A percentile compares a stretch with the other conserved stretches of the same genome.
phyloP scores from a whole-genome alignment of 2,797 vertebrate genomes.

The Mareca penelope region DNA sequence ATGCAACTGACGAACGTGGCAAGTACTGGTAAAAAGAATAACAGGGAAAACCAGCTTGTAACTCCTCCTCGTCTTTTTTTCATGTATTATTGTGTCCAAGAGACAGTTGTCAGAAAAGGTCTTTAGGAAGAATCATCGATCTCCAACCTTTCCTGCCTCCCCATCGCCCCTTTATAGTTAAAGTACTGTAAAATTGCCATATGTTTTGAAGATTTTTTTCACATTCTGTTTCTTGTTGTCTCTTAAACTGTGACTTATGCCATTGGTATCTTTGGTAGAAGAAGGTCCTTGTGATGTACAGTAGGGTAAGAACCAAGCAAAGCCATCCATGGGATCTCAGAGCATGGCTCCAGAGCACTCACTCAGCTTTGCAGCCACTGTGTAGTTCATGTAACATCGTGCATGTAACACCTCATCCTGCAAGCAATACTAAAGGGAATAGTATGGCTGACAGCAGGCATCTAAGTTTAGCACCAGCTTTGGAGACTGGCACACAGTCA shows the following conservation, averaged over 20 bases:
- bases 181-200: not conserved
- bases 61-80: not conserved
- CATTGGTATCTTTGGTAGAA: not conserved
- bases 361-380: not conserved
- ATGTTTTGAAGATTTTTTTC: not conserved
- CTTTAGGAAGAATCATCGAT: not conserved
- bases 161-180: not conserved
- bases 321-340: not conserved
- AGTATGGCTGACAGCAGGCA: not conserved
- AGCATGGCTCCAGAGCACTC: fast-evolving
- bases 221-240: not conserved
- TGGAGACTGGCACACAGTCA: conserved; percentile 28
- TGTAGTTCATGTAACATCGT: fast-evolving
- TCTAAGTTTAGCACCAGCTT: conserved; percentile 22
- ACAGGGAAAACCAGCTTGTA: not conserved
- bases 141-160: not conserved
- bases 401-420: not conserved
- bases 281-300: not conserved
- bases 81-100: not conserved
- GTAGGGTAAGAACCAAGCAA: not conserved
- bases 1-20: fast-evolving
- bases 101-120: not conserved
- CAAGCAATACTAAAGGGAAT: not conserved
- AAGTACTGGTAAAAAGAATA: not conserved
- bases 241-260: not conserved